Evolutionary conservation across 2,888 invertebrate genomes (phyloP).

Genomic region (Lasioglossum vierecki): DNA sequence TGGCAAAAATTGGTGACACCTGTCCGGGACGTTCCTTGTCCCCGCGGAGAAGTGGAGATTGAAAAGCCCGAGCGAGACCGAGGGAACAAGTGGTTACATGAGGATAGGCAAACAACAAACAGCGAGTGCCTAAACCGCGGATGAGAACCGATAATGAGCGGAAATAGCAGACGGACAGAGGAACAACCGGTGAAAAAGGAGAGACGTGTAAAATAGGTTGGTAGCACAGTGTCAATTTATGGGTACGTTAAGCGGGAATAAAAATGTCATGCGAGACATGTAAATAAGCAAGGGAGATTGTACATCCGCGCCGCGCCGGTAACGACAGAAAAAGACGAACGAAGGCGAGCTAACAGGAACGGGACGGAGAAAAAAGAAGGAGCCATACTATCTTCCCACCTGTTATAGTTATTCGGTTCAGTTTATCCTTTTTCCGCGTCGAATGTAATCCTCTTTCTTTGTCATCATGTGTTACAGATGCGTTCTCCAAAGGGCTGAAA

Average conservation of each 20-base stretch:
- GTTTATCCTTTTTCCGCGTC: conserved; percentile 49
- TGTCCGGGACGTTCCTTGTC: background rate
- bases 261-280: conserved; percentile 27
- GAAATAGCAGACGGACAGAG: background rate
- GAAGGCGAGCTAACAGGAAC: background rate
- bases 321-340: background rate
- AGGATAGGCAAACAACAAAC: conserved; percentile 18
- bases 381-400: conserved; percentile 7
- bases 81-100: conserved; percentile 1
- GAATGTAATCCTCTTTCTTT: conserved; percentile 65
- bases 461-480: conserved; percentile 62
- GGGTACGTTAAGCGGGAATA: conserved; percentile 14
- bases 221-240: conserved; percentile 16
- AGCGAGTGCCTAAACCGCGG: background rate
- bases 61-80: background rate
- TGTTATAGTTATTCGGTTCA: conserved; percentile 52
- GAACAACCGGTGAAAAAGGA: background rate
- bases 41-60: background rate
- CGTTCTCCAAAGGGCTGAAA: conserved; percentile 60
- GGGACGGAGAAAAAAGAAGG: background rate
- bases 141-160: conserved; percentile 7
- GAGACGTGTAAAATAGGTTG: background rate
- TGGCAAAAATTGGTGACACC: conserved; percentile 1
- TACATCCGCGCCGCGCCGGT: background rate
- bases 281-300: conserved; percentile 31